Evolutionary conservation across 2,888 invertebrate species (phyloP), one percentile per base, ranked within the genome.

Genomic region (Plagiodera versicolora): DNA sequence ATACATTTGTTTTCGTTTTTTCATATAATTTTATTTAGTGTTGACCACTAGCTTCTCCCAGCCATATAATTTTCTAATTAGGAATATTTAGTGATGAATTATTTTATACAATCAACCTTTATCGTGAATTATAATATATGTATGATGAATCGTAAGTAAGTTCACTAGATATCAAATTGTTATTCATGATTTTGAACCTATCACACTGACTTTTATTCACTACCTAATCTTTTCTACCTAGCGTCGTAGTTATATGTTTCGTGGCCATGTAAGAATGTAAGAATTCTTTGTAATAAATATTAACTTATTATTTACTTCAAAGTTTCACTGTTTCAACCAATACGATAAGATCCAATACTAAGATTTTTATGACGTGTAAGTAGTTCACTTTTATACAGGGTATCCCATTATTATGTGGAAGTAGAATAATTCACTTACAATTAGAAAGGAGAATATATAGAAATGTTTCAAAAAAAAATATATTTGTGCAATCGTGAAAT

Each of bases 231-330:
- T 67, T 52, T 74, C 68, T 74, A 73, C 70, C 71, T 76, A 76
- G 75, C 71, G 71, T 77, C 77, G 77, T 76, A 70, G 75, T 75
- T 79, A 77, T 79, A 79, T 80, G 79, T 80, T 81, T 80, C 80
- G 80, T 81, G 81, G 81, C 81, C 81, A 81, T 81, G 81, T 81
- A 80, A 80, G 80, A 80, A 80, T 80, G 80, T 80, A 79, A 80
- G 80, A 80, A 79, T 79, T 39, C 14, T 39, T 39, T 39, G 80
- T 80, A 81, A 80, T 81, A 80, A 81, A 80, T 77, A 77, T 74
- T 79, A 77, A 79, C 71, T 74, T 71, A 74, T 72, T 72, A 60
- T 61, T 61, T 61, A 3, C 4, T 4, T 6, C 14, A 39, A 14
- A 10, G 39, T 39, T 39, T 39, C 4, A 39, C 39, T 39, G 39